A percentile compares a stretch with the other conserved stretches of the same genome.
These are phyloP conservation scores for Drosophila seguyi DNA, from an alignment of 1,140 invertebrate genomes.

Conservation along the genomic window DNA sequence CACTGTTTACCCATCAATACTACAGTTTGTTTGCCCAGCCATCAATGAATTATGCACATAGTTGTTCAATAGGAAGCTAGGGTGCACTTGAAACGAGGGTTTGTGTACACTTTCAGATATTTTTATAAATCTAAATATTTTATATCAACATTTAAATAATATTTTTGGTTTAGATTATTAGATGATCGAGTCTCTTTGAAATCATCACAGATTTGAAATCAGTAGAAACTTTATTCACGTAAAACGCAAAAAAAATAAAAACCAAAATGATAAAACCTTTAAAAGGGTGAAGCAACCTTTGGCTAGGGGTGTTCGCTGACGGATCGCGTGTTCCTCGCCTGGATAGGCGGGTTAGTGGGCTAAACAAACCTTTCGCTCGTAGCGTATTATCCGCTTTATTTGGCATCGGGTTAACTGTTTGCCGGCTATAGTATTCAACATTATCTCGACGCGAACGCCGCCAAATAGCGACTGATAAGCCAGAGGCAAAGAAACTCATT, in stretches of 20 bases:
- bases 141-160: too few species aligned
- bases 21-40: conserved; percentile 38
- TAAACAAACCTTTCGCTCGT: conserved; percentile 64
- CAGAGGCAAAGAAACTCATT: conserved; percentile 16
- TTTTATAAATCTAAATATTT: too few species aligned
- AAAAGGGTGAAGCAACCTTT: neutral
- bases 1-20: conserved; percentile 44
- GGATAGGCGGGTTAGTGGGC: conserved; percentile 3
- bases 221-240: neutral
- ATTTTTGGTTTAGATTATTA: too few species aligned
- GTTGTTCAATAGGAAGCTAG: conserved; percentile 2
- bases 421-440: conserved; percentile 41
- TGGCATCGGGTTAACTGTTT: conserved; percentile 50
- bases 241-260: too few species aligned
- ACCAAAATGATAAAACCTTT: neutral
- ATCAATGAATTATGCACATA: conserved; percentile 30
- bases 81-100: neutral
- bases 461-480: conserved; percentile 50
- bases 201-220: neutral
- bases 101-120: neutral
- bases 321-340: conserved; percentile 12
- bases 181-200: neutral
- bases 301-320: neutral
- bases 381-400: conserved; percentile 60
- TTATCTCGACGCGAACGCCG: conserved; percentile 55